Conservation (phyloP, 2,888 invertebrate species). For the Galerucella pusilla region DNA sequence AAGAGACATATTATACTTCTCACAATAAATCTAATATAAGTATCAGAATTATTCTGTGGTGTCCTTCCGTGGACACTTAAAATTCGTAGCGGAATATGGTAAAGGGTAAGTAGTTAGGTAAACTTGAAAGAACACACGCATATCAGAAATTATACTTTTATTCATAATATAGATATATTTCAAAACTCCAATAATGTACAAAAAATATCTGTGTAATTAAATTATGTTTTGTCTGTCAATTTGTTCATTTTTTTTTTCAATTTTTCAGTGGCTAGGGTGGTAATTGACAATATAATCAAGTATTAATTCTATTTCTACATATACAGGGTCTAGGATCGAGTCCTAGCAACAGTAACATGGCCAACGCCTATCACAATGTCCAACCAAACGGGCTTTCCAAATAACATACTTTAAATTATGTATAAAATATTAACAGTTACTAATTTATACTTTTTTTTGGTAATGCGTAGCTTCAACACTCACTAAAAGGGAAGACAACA, state of each 20-base stretch:
- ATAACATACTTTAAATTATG: conserved; percentile 67
- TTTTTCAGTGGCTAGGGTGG: conserved; percentile 63
- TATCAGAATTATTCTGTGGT: too few relatives aligned
- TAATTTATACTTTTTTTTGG: conserved; percentile 61
- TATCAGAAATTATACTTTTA: conserved; percentile 59
- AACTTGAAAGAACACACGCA: conserved; percentile 12
- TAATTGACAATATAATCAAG: conserved; percentile 67
- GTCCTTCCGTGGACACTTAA: too few relatives aligned
- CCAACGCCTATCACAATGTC: conserved; percentile 67
- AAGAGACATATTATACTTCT: too few relatives aligned
- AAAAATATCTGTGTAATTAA: conserved; percentile 77
- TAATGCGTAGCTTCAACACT: conserved; percentile 66
- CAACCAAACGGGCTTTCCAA: conserved; percentile 66
- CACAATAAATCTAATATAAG: too few relatives aligned
- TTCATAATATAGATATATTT: conserved; percentile 72
- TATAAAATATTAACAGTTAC: conserved; percentile 68
- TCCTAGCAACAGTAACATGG: conserved; percentile 67
- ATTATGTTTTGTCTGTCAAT: conserved; percentile 73
- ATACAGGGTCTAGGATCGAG: conserved; percentile 61
- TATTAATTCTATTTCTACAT: conserved; percentile 60
- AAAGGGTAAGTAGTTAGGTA: too few relatives aligned
- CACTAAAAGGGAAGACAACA: conserved; percentile 64
- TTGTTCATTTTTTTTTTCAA: conserved; percentile 64
- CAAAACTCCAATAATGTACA: conserved; percentile 80
- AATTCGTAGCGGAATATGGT: too few relatives aligned